A percentile compares a stretch with the other conserved stretches of the same genome.
Evolutionary conservation across 2,113 vertebrate genomes (phyloP).

Genomic region (Chlorodrepanis virens): DNA sequence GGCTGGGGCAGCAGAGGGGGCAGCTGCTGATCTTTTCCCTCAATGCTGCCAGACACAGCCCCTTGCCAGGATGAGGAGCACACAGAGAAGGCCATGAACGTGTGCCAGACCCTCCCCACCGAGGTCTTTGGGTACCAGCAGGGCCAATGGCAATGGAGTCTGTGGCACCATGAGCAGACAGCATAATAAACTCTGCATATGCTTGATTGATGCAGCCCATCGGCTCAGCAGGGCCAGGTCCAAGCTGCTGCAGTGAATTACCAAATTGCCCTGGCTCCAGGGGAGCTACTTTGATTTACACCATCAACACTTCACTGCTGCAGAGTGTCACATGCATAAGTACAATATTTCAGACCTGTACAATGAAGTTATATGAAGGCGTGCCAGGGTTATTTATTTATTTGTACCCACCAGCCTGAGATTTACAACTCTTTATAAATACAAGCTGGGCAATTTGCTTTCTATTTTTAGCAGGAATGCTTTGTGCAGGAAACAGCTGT

Average conservation of each 20-base stretch:
- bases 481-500: constrained; percentile 31
- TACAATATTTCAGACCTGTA: constrained; percentile 18
- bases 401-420: constrained; percentile 10
- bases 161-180: background rate
- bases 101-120: background rate
- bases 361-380: background rate
- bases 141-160: background rate
- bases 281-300: constrained; percentile 1
- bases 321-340: background rate
- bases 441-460: constrained; percentile 29
- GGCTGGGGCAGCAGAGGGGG: background rate
- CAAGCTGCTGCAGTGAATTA: constrained; percentile 9
- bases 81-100: background rate
- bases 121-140: background rate
- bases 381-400: constrained; percentile 46
- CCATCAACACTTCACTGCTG: background rate
- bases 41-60: background rate
- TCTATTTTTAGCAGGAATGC: constrained; percentile 45
- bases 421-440: constrained; percentile 46
- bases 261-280: background rate
- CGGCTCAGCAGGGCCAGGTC: background rate
- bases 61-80: background rate
- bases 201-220: constrained; percentile 14
- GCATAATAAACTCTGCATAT: background rate
- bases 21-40: constrained; percentile 4